Conservation (phyloP, 2,113 vertebrate genomes). For the Cnemophilus loriae region DNA sequence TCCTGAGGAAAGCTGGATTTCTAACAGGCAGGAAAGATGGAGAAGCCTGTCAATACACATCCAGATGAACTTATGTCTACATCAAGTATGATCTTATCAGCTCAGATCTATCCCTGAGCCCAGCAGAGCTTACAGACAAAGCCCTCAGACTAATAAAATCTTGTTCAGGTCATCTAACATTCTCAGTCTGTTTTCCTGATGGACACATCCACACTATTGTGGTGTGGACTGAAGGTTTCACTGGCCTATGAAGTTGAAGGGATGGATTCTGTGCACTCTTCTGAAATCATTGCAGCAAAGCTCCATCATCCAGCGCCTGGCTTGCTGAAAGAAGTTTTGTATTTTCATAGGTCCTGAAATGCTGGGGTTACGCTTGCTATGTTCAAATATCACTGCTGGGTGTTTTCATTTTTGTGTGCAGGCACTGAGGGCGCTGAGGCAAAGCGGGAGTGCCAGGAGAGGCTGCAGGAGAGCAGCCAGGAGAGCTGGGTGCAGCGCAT, state of each 20-base stretch:
- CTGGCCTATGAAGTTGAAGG: background rate
- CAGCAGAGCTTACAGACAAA: background rate
- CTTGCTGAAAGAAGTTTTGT: background rate
- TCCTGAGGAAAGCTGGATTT: background rate
- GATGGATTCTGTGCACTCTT: background rate
- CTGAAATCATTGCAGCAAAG: background rate
- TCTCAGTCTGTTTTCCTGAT: background rate
- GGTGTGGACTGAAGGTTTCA: background rate
- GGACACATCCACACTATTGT: background rate
- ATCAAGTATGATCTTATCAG: background rate
- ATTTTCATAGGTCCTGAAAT: background rate
- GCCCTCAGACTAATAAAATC: background rate
- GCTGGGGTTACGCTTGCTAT: rapidly evolving
- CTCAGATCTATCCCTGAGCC: background rate
- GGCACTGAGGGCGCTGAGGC: slow-evolving; percentile 79
- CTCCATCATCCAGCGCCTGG: background rate
- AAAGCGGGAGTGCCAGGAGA: slow-evolving; percentile 71
- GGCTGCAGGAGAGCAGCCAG: slow-evolving; percentile 72
- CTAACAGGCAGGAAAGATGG: background rate
- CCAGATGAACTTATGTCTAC: background rate
- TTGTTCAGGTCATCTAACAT: background rate
- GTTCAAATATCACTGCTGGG: background rate
- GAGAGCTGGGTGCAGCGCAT: slow-evolving; percentile 92
- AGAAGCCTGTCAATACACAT: background rate
- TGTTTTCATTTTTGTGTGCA: background rate